phyloP scores from a whole-genome alignment of 2,888 invertebrate species.

The Dyspetes luteomarginatus region DNA sequence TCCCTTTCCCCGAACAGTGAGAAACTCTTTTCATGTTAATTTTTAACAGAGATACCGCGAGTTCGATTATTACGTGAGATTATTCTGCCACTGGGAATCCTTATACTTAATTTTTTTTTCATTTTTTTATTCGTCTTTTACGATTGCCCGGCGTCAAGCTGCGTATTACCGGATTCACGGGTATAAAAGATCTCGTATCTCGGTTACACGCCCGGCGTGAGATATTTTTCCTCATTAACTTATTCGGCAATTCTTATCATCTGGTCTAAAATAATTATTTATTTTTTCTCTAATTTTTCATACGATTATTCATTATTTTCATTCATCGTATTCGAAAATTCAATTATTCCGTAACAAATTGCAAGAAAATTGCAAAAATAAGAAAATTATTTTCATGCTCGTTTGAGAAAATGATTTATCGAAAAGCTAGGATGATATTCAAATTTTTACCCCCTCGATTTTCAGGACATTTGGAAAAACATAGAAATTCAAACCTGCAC shows the following conservation, averaged over 20 bases:
- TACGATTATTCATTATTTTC: not conserved
- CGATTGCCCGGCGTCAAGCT: slow-evolving; percentile 33
- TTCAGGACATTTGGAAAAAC: no score
- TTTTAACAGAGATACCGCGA: slow-evolving; percentile 13
- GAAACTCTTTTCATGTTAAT: slow-evolving; percentile 33
- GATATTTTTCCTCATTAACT: slow-evolving; percentile 25
- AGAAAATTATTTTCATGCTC: no score
- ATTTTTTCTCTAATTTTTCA: no score
- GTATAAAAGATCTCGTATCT: slow-evolving; percentile 38
- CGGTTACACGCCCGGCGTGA: not conserved
- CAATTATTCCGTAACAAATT: slow-evolving; percentile 5
- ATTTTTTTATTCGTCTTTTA: slow-evolving; percentile 9
- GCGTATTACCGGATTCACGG: slow-evolving; percentile 42
- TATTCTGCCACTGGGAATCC: slow-evolving; percentile 27
- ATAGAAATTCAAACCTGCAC: no score
- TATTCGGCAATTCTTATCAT: slow-evolving; percentile 18
- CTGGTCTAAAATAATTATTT: not conserved
- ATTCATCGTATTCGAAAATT: not conserved
- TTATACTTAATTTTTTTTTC: not conserved
- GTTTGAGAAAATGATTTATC: no score
- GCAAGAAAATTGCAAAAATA: no score
- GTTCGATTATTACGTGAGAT: slow-evolving; percentile 57
- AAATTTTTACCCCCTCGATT: no score
- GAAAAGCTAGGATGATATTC: no score
- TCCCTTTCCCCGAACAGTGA: slow-evolving; percentile 34